Percentiles rank a stretch among this genome's conserved stretches.
These are phyloP conservation scores for Campoletis sonorensis DNA, from an alignment of 1,140 invertebrate genomes.

Conservation along the genomic window DNA sequence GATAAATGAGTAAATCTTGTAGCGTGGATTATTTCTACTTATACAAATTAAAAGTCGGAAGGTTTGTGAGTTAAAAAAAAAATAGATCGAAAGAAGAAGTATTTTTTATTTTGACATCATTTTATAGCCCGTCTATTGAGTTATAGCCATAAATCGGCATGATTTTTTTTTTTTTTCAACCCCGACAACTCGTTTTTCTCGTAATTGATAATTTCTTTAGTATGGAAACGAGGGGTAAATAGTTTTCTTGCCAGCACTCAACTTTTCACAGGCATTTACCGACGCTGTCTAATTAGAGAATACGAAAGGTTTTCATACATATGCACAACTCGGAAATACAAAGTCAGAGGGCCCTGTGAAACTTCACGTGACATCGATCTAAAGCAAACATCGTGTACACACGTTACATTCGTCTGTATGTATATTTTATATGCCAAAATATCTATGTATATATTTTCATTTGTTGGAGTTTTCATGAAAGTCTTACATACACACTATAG, in stretches of 20 bases:
- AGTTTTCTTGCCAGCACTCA: not conserved
- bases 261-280: slow-evolving; percentile 16
- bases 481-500: slow-evolving; percentile 46
- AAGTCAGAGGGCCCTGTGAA: not conserved
- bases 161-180: too few relatives aligned
- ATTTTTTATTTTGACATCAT: too few relatives aligned
- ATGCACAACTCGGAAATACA: not conserved
- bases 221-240: not conserved
- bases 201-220: not conserved
- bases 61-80: too few relatives aligned
- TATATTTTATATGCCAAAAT: not conserved
- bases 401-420: slow-evolving; percentile 48
- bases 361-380: slow-evolving; percentile 70
- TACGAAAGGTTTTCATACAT: slow-evolving; percentile 65
- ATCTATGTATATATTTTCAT: not conserved
- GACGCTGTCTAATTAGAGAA: slow-evolving; percentile 70
- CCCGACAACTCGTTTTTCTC: too few relatives aligned
- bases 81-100: too few relatives aligned
- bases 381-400: slow-evolving; percentile 70
- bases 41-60: too few relatives aligned
- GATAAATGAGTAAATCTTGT: too few relatives aligned
- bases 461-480: not conserved
- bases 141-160: too few relatives aligned
- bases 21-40: too few relatives aligned
- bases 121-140: too few relatives aligned